Percentiles rank a stretch among this genome's conserved stretches.
phyloP scores from a whole-genome alignment of 2,113 vertebrate genomes.

The Charina bottae region DNA sequence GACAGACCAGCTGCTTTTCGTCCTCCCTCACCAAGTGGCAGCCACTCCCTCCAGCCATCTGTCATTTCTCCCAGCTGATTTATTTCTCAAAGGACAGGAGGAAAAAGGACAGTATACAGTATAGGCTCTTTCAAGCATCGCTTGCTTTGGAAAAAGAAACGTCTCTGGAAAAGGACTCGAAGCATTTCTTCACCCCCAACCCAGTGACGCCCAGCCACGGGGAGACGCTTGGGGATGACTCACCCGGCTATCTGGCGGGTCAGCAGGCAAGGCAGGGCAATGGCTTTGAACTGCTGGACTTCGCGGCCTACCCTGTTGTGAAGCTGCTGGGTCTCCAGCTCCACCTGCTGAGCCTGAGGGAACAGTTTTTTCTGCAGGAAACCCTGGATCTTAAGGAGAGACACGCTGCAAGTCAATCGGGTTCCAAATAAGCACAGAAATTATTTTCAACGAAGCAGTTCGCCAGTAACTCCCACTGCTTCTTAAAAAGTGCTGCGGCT shows the following conservation, averaged over 20 bases:
- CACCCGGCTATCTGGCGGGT: conserved; percentile 70
- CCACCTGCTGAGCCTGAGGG: conserved; percentile 62
- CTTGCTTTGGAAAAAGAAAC: background rate
- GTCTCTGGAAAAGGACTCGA: background rate
- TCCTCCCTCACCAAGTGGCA: background rate
- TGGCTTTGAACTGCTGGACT: conserved; percentile 63
- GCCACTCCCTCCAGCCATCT: background rate
- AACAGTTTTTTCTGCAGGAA: conserved; percentile 65
- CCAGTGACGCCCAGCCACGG: background rate
- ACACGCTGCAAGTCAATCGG: no score
- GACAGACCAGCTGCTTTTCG: background rate
- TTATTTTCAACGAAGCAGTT: no score
- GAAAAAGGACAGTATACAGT: background rate
- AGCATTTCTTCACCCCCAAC: background rate
- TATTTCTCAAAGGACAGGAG: background rate
- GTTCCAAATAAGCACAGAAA: no score
- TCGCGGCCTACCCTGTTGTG: conserved; percentile 74
- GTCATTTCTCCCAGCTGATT: background rate
- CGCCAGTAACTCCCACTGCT: background rate
- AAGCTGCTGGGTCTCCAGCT: conserved; percentile 53
- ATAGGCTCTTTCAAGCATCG: background rate
- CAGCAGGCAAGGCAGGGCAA: conserved; percentile 74
- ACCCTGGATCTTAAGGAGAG: conserved; percentile 61
- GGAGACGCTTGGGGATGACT: background rate
- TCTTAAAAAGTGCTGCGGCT: background rate